A percentile compares a stretch with the other conserved stretches of the same genome.
Conservation (phyloP, 2,113 vertebrate species). For the Danio rerio region GRCz12tu NC_133190.1:16015001-16015500, state of each 20-base stretch:
- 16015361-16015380: neutral
- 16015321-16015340: slow-evolving; percentile 30
- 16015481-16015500: slow-evolving; percentile 61
- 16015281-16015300: slow-evolving; percentile 86
- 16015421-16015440: slow-evolving; percentile 53
- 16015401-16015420: slow-evolving; percentile 54
- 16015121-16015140: slow-evolving; percentile 60
- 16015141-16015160: slow-evolving; percentile 53
- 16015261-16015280: slow-evolving; percentile 82
- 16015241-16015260: slow-evolving; percentile 80
- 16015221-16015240: slow-evolving; percentile 84
- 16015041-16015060: slow-evolving; percentile 74
- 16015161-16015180: slow-evolving; percentile 84
- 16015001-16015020: slow-evolving; percentile 75
- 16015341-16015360: slow-evolving; percentile 72
- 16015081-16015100: slow-evolving; percentile 78
- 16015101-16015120: slow-evolving; percentile 59
- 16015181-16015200: slow-evolving; percentile 87
- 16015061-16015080: slow-evolving; percentile 70
- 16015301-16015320: slow-evolving; percentile 69
- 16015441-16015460: slow-evolving; percentile 39
- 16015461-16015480: slow-evolving; percentile 55
- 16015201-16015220: slow-evolving; percentile 85
- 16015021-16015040: slow-evolving; percentile 72
- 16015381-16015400: slow-evolving; percentile 54